Percentiles rank a stretch among this genome's conserved stretches.
phyloP scores from a whole-genome alignment of 2,113 vertebrate species.

The Capreolus pygargus region DNA sequence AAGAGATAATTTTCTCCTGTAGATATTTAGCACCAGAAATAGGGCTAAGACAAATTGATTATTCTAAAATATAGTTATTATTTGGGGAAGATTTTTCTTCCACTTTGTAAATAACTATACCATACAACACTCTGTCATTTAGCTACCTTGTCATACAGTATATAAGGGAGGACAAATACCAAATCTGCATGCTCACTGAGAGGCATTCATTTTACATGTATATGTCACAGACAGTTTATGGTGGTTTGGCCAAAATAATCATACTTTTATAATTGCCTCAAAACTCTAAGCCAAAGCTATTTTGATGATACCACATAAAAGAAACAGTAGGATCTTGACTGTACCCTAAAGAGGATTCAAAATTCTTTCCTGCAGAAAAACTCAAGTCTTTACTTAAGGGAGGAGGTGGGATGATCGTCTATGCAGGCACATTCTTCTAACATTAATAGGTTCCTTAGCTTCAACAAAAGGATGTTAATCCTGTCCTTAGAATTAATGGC shows the following conservation, averaged over 20 bases:
- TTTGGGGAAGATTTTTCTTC: background rate
- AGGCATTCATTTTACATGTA: background rate
- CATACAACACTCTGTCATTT: background rate
- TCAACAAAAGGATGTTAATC: slow-evolving; percentile 18
- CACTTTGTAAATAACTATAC: background rate
- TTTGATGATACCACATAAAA: background rate
- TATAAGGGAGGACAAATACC: background rate
- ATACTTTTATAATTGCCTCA: background rate
- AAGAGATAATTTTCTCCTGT: background rate
- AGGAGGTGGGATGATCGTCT: background rate
- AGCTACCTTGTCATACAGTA: background rate
- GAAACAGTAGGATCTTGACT: background rate
- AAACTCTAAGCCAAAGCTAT: background rate
- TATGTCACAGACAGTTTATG: background rate
- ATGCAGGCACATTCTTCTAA: background rate
- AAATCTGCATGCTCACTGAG: background rate
- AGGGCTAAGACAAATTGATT: background rate
- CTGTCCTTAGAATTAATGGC: background rate
- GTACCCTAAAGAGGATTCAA: background rate
- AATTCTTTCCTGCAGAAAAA: background rate
- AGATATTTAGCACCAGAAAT: background rate
- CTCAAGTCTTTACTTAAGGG: background rate
- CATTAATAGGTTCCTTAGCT: background rate
- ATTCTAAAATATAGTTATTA: slow-evolving; percentile 7
- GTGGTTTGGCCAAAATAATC: background rate